Evolutionary conservation across 2,113 vertebrate genomes (phyloP).

Genomic region (Guaruba guarouba): DNA sequence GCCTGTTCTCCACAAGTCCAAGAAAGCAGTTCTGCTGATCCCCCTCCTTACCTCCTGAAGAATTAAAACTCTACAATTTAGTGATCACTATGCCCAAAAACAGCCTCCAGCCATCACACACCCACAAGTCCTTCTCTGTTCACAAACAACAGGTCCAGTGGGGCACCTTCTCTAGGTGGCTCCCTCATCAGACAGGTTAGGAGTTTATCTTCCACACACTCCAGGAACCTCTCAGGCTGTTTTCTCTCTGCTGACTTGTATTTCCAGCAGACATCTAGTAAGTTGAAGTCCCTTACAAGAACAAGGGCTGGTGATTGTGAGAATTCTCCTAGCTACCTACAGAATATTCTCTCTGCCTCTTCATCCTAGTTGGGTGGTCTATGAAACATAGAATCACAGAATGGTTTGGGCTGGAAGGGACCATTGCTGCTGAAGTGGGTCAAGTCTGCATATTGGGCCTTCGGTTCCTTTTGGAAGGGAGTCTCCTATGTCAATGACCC

Average conservation of each 20-base stretch:
- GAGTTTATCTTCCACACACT: neutral
- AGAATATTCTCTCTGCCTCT: neutral
- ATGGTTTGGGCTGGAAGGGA: neutral
- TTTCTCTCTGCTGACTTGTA: neutral
- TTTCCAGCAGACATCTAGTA: neutral
- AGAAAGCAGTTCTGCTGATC: neutral
- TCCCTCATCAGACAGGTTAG: neutral
- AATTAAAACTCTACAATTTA: neutral
- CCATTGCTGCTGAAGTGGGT: neutral
- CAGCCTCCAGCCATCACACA: neutral
- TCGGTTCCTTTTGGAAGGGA: neutral
- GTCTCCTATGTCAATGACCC: neutral
- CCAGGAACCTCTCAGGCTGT: neutral
- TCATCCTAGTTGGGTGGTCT: neutral
- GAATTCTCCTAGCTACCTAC: neutral
- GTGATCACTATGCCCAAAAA: neutral
- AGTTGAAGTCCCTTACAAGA: neutral
- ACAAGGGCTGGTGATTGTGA: neutral
- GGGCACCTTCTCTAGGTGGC: neutral
- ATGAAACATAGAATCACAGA: neutral
- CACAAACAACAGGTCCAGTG: neutral
- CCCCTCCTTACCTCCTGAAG: neutral
- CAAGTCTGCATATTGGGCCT: neutral
- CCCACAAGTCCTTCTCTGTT: neutral
- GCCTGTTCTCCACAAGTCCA: neutral